Evolutionary conservation across 53 echinoderm and acorn worm species (phyloP).

Genomic region (Stichopus horrens): DNA sequence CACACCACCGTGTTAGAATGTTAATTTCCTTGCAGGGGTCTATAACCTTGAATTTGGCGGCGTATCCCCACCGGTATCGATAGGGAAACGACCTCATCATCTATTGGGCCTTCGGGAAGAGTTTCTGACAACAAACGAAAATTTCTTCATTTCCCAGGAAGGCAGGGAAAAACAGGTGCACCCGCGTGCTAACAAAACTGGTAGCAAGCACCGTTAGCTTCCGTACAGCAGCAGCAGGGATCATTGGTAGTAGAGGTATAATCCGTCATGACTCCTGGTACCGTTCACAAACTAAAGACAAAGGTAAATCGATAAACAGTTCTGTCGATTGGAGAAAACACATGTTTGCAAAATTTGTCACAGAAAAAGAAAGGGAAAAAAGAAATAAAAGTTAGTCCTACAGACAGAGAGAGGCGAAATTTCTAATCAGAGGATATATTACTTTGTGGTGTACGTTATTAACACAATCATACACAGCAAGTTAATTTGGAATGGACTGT

Average conservation of each 20-base stretch:
- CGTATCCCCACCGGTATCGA: constrained; percentile 28
- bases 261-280: constrained; percentile 9
- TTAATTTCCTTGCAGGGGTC: constrained; percentile 13
- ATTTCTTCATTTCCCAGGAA: not conserved
- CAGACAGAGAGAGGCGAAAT: no score
- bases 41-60: constrained; percentile 11
- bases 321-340: not conserved
- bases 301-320: no score
- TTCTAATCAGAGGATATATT: no score
- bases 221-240: not conserved
- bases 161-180: constrained; percentile 18
- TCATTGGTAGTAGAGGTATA: not conserved
- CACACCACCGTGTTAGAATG: not conserved
- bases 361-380: not conserved
- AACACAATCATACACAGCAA: no score
- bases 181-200: constrained; percentile 1
- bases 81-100: constrained; percentile 31
- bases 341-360: not conserved
- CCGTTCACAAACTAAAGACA: not conserved
- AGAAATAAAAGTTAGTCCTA: no score
- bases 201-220: not conserved
- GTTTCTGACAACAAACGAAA: constrained; percentile 15
- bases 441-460: no score
- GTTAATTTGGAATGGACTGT: no score
- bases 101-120: constrained; percentile 43